These are phyloP conservation scores for Lytechinus pictus DNA, from an alignment of 35 echinoderm and acorn worm species.

Conservation along the genomic window DNA sequence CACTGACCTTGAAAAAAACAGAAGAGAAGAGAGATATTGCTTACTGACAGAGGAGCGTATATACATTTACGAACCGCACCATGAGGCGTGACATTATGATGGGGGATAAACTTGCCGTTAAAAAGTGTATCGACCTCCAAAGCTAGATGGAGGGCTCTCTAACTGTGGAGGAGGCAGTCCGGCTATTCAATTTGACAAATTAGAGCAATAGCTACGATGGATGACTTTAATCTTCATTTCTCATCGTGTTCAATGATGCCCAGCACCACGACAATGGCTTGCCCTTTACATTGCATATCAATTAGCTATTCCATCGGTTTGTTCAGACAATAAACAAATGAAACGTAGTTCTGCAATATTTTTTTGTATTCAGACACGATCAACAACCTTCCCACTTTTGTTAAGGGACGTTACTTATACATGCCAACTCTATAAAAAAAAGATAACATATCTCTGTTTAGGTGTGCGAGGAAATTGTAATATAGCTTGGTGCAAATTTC, in stretches of 20 bases:
- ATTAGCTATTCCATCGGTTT: background rate
- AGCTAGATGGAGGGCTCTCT: background rate
- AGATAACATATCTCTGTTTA: no score
- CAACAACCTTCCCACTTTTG: no score
- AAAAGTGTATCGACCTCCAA: background rate
- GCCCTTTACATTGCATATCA: background rate
- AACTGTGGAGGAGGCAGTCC: background rate
- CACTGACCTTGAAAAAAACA: background rate
- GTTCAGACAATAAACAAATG: no score
- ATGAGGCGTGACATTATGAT: background rate
- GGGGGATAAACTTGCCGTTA: background rate
- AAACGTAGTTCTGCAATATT: no score
- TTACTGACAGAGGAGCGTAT: background rate
- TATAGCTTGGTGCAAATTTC: no score
- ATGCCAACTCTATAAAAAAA: no score
- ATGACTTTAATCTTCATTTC: constrained; percentile 13
- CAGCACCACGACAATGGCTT: background rate
- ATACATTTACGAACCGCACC: background rate
- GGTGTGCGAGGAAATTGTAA: no score
- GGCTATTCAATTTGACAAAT: background rate
- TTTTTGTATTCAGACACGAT: no score
- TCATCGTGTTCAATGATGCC: background rate
- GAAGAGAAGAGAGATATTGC: background rate
- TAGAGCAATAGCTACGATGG: background rate
- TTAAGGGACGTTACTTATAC: no score